These are phyloP conservation scores for Remorina albescens DNA, from an alignment of 2,797 vertebrate genomes.

Conservation along the genomic window DNA sequence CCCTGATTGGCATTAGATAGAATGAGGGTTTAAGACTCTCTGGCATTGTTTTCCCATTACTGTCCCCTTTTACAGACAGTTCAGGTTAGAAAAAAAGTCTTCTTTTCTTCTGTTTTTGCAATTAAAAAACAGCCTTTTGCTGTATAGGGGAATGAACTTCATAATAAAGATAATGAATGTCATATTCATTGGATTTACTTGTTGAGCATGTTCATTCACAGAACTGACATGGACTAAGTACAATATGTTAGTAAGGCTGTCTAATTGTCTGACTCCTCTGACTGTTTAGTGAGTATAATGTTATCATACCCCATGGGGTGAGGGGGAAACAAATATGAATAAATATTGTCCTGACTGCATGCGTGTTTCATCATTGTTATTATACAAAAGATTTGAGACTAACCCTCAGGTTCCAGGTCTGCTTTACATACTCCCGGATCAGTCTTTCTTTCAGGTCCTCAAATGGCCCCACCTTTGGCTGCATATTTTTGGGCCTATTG, in stretches of 20 bases:
- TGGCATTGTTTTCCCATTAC: too few species aligned
- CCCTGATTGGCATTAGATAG: too few species aligned
- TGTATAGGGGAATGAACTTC: too few species aligned
- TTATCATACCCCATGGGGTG: neutral
- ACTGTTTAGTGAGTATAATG: neutral
- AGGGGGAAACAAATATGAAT: neutral
- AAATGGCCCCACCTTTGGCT: slow-evolving; percentile 94
- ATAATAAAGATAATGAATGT: too few species aligned
- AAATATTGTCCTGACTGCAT: neutral
- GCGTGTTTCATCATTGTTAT: neutral
- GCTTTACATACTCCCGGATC: slow-evolving; percentile 93
- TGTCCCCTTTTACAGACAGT: too few species aligned
- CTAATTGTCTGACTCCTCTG: neutral
- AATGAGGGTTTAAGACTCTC: too few species aligned
- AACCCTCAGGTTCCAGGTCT: slow-evolving; percentile 96
- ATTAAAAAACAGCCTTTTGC: too few species aligned
- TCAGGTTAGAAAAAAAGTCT: too few species aligned
- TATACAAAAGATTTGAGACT: slow-evolving; percentile 29
- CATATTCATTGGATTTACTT: too few species aligned
- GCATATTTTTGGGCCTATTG: slow-evolving; percentile 89
- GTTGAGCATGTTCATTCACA: too few species aligned
- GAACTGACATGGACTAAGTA: too few species aligned
- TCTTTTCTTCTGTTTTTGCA: too few species aligned
- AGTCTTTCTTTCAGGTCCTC: slow-evolving; percentile 96
- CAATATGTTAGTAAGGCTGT: neutral